Percentiles rank a stretch among this genome's conserved stretches.
Evolutionary conservation across 2,797 vertebrate species (phyloP).

Genomic region (Meriones psammophilus): DNA sequence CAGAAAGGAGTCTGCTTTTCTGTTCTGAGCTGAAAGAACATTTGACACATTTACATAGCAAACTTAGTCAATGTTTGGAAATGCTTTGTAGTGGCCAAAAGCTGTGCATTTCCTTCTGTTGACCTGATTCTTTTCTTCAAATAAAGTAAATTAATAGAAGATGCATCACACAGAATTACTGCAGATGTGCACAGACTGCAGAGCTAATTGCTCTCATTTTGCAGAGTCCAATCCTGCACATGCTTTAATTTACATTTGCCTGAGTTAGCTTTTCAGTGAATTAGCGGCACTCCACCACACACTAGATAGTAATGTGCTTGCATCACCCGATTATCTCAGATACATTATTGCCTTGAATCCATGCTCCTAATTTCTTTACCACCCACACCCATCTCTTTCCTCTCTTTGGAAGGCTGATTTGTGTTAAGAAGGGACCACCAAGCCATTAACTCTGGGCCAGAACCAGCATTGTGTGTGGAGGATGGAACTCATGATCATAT

Average conservation of each 20-base stretch:
- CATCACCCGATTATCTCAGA: conserved; percentile 84
- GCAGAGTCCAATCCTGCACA: conserved; percentile 77
- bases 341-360: conserved; percentile 79
- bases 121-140: conserved; percentile 78
- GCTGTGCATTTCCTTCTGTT: conserved; percentile 82
- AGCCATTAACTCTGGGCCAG: conserved; percentile 75
- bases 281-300: conserved; percentile 79
- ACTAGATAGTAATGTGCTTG: conserved; percentile 82
- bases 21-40: conserved; percentile 64
- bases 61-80: conserved; percentile 81
- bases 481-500: conserved; percentile 71
- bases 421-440: conserved; percentile 77
- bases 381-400: conserved; percentile 76
- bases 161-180: conserved; percentile 80
- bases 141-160: conserved; percentile 85
- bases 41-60: conserved; percentile 81
- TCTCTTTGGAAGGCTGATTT: conserved; percentile 68
- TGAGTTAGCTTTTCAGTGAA: conserved; percentile 82
- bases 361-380: conserved; percentile 74
- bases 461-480: conserved; percentile 72
- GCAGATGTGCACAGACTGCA: conserved; percentile 83
- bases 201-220: conserved; percentile 83
- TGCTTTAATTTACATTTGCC: conserved; percentile 83
- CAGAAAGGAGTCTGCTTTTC: conserved; percentile 68
- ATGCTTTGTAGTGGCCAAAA: conserved; percentile 84